Base-by-base conservation (phyloP, 1,140 invertebrate species). In the Teleogryllus occipitalis region DNA sequence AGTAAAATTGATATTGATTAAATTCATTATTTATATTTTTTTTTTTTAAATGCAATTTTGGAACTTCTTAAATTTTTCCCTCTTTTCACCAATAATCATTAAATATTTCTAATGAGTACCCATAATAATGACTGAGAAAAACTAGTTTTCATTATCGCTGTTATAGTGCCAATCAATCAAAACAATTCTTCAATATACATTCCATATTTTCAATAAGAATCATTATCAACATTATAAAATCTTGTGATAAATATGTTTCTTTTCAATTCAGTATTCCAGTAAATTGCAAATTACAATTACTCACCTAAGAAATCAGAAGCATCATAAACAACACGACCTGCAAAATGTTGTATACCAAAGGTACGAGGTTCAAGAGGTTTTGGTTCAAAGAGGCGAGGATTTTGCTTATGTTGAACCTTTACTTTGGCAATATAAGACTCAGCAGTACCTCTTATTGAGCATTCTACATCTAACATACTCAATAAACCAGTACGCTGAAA, bases 401-500 rank as follows among this genome's bases (percentile, higher is more conserved):
- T 95, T 82, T 92, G 90, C 83, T 93, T 91, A 84, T 97, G 95
- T 83, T 96, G 95, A 10, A 93, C 90, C 86, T 93, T 93, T 76
- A 97, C 91, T 87, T 96, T 95, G 75, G 94, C 91, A 47, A 97
- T 92, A 86, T 97, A 97, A 81, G 93, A 93, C 84, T 97, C 96
- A 7, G 95, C 93, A 0, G 93, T 93, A 75, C 95, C 95, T 27
- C 94, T 88, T 65, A 95, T 92, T 0, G 94, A 95, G 84, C 96
- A 97, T 86, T 97, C 96, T n/a, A 94, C 94, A 86, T 98, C 96
- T 81, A 98, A 86, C 91, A 97, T 95, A 82, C 94, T 96, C 72
- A 98, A 86, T 80, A 98, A 87, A 15, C 96, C 97, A 8, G 94
- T 97, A 81, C 95, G 90, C 90, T 93, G 83, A 18, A 83, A 81